These are phyloP conservation scores for Pseudolaguvia tuberculata DNA, from an alignment of 2,113 vertebrate genomes.

Conservation along the genomic window DNA sequence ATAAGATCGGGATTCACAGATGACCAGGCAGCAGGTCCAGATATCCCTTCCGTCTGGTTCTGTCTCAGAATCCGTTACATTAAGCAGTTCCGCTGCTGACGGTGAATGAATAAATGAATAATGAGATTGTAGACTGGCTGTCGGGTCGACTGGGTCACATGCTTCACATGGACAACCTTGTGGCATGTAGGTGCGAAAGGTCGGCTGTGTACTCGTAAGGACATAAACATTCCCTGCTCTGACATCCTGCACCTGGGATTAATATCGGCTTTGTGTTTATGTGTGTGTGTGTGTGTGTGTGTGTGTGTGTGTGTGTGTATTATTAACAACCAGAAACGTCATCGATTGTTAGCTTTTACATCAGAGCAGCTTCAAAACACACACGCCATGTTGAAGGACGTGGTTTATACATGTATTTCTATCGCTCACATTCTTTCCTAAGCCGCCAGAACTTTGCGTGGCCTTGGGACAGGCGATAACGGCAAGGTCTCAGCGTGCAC, in stretches of 20 bases:
- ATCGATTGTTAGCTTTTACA: no score
- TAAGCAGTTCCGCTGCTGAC: conserved; percentile 3
- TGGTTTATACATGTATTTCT: conserved; percentile 15
- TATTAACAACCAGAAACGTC: no score
- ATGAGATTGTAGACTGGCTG: conserved; percentile 2
- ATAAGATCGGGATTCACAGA: no score
- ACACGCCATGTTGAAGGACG: no score
- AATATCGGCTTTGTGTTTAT: conserved; percentile 41
- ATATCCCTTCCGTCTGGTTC: neutral
- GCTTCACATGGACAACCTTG: conserved; percentile 18
- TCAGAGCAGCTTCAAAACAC: no score
- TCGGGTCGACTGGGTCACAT: conserved; percentile 22
- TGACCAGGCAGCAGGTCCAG: no score
- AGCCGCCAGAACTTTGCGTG: neutral
- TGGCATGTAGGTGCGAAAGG: conserved; percentile 11
- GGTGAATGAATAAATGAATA: neutral
- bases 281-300: neutral
- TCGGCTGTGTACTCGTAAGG: neutral
- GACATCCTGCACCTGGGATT: conserved; percentile 41
- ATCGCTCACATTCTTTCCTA: neutral
- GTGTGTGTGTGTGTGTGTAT: conserved; percentile 25
- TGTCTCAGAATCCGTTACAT: neutral
- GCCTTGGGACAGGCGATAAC: conserved; percentile 13
- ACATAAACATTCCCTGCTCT: conserved; percentile 9
- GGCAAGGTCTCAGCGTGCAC: neutral